These are phyloP conservation scores for Engraulis encrasicolus DNA, from an alignment of 2,113 vertebrate genomes.

Conservation along the genomic window DNA sequence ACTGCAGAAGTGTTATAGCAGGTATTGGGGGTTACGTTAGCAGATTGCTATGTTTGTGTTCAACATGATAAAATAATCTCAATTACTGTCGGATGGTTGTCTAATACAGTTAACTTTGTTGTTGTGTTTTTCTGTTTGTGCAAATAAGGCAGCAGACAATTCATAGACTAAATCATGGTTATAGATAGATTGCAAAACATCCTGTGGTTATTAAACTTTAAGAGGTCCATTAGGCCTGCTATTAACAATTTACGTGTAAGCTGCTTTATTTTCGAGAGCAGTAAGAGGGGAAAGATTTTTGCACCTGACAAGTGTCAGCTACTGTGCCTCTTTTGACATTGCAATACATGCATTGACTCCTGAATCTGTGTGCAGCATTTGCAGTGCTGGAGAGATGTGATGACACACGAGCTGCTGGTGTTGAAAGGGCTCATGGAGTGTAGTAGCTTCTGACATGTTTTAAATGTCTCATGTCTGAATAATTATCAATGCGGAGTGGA, in stretches of 20 bases:
- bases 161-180: too few species aligned
- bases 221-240: too few species aligned
- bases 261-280: too few species aligned
- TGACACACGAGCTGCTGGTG: background rate
- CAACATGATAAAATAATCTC: background rate
- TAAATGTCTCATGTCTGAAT: background rate
- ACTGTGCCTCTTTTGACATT: too few species aligned
- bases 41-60: background rate
- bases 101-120: background rate
- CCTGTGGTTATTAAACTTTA: too few species aligned
- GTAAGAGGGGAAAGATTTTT: too few species aligned
- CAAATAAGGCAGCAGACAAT: too few species aligned
- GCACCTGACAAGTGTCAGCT: too few species aligned
- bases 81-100: background rate
- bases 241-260: too few species aligned
- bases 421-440: background rate
- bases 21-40: background rate
- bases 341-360: too few species aligned
- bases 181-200: too few species aligned
- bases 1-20: background rate
- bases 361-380: background rate
- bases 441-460: background rate
- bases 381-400: background rate
- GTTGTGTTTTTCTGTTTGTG: too few species aligned
- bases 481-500: background rate